Percentiles rank a stretch among this genome's conserved stretches.
phyloP scores from a whole-genome alignment of 2,113 vertebrate species.

The Zosterops hypoxanthus region DNA sequence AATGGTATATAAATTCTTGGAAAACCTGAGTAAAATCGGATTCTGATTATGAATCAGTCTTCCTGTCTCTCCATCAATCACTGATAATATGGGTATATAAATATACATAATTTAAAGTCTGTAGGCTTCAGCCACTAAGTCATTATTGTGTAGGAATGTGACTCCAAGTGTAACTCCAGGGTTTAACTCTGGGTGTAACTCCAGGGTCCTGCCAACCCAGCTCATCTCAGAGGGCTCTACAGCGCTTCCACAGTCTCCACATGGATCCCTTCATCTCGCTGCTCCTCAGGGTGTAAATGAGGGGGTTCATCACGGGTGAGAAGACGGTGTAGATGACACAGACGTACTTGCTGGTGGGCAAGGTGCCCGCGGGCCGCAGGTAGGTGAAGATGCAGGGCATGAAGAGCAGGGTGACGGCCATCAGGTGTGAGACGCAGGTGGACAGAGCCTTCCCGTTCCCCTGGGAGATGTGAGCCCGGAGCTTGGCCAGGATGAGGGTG shows the following conservation, averaged over 20 bases:
- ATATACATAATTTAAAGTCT: neutral
- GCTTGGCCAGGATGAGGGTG: neutral
- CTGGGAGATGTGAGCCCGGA: neutral
- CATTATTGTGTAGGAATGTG: neutral
- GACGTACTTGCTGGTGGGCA: neutral
- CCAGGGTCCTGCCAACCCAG: neutral
- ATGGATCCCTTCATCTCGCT: constrained; percentile 15
- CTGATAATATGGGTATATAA: neutral
- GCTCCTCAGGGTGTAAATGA: constrained; percentile 51
- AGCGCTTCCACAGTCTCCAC: neutral
- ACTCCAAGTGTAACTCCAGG: neutral
- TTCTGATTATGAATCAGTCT: too few species aligned
- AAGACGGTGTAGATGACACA: neutral
- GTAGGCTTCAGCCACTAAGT: neutral
- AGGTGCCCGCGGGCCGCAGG: neutral
- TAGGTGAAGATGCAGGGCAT: constrained; percentile 56
- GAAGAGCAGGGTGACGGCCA: constrained; percentile 47
- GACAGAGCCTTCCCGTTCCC: constrained; percentile 31
- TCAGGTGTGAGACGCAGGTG: constrained; percentile 44
- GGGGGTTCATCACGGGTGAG: constrained; percentile 5
- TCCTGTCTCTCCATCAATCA: too few species aligned
- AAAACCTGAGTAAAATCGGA: too few species aligned
- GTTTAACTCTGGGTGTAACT: neutral
- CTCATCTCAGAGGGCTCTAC: neutral
- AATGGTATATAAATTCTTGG: too few species aligned